Percentiles rank a stretch among this genome's conserved stretches.
These are phyloP conservation scores for Drosophila barbarae DNA, from an alignment of 2,888 invertebrate genomes.

Conservation along the genomic window DNA sequence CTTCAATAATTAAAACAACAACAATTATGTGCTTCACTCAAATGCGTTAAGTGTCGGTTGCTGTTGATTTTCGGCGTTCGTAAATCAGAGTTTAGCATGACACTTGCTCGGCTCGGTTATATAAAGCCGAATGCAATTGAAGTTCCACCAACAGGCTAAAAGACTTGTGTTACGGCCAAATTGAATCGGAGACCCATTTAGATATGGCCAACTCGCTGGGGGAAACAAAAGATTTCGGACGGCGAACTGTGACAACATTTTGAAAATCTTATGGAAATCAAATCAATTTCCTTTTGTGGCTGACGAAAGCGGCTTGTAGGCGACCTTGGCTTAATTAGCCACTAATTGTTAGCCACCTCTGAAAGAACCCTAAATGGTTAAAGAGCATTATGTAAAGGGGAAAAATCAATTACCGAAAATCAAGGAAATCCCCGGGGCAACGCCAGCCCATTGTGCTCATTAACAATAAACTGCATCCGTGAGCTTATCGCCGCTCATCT, in stretches of 20 bases:
- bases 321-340: constrained; percentile 45
- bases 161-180: constrained; percentile 2
- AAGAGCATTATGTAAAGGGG: background rate
- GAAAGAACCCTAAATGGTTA: constrained; percentile 2
- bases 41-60: constrained; percentile 57
- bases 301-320: constrained; percentile 8
- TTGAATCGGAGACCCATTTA: constrained; percentile 7
- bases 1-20: constrained; percentile 61
- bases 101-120: constrained; percentile 57
- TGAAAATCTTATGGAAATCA: constrained; percentile 45
- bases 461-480: constrained; percentile 14
- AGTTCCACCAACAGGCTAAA: constrained; percentile 28
- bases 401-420: constrained; percentile 13
- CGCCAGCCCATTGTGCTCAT: constrained; percentile 7
- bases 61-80: constrained; percentile 28
- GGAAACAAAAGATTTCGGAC: constrained; percentile 6
- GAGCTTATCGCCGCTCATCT: constrained; percentile 19
- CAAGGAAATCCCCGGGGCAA: constrained; percentile 26
- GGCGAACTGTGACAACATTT: constrained; percentile 19
- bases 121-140: constrained; percentile 43
- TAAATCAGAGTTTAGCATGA: constrained; percentile 62
- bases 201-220: background rate
- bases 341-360: constrained; percentile 21
- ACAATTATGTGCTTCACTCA: constrained; percentile 51
- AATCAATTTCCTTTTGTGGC: constrained; percentile 41